Conservation (phyloP, 2,888 invertebrate genomes). For the Thymelicus lineola region DNA sequence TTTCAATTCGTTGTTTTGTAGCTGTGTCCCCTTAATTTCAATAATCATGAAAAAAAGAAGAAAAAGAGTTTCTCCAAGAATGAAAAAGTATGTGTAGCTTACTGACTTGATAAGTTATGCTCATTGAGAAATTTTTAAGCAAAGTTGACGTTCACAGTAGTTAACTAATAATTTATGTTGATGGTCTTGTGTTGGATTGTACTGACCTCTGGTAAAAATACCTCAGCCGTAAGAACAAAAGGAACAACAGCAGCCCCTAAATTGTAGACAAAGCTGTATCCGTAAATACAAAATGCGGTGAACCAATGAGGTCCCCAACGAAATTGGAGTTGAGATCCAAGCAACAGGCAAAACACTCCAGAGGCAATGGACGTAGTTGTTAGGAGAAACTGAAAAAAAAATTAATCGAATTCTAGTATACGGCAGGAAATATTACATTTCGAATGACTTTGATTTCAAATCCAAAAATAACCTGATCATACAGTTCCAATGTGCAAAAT, state of each 20-base stretch:
- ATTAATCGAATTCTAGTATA: no score
- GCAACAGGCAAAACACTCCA: constrained; percentile 57
- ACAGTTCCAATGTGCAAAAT: no score
- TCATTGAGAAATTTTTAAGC: not conserved
- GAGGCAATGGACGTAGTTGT: constrained; percentile 56
- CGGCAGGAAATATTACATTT: no score
- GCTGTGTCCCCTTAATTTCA: no score
- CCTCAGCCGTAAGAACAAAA: constrained; percentile 73
- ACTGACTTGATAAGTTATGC: no score
- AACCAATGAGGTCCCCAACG: constrained; percentile 67
- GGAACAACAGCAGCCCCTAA: constrained; percentile 76
- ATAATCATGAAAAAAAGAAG: no score
- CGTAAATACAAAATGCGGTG: constrained; percentile 63
- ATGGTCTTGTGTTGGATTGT: not conserved
- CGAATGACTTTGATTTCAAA: no score
- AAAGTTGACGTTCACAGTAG: not conserved
- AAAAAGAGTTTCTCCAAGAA: no score
- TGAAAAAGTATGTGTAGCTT: no score
- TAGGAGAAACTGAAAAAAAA: constrained; percentile 55
- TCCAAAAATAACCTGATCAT: no score
- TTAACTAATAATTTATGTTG: not conserved
- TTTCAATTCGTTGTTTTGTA: no score
- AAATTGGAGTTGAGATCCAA: constrained; percentile 61
- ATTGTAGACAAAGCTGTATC: constrained; percentile 70
- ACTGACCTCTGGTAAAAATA: constrained; percentile 75